These are phyloP conservation scores for Anarhynchus alexandrinus DNA, from an alignment of 2,113 vertebrate genomes.

Conservation along the genomic window DNA sequence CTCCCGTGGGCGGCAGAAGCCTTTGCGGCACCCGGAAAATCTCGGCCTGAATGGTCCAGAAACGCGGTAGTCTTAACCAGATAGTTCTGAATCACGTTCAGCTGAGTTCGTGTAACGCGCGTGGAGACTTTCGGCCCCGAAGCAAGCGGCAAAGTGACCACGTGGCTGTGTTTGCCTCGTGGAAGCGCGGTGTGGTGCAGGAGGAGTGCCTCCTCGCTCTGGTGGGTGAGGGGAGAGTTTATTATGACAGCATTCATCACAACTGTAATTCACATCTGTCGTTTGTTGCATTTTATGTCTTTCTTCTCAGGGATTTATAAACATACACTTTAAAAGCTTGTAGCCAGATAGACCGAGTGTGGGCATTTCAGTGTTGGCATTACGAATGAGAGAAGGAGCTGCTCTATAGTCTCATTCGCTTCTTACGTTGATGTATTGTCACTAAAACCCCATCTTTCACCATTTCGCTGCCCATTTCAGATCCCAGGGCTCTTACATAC, in stretches of 20 bases:
- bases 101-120: neutral
- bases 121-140: neutral
- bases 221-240: neutral
- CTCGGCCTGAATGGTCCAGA: neutral
- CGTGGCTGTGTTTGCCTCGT: neutral
- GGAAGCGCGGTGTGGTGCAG: neutral
- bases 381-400: neutral
- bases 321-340: neutral
- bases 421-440: neutral
- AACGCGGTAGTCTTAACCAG: neutral
- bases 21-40: neutral
- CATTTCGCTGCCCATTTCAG: neutral
- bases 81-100: neutral
- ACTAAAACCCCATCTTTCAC: neutral
- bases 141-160: neutral
- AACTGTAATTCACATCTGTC: conserved; percentile 3
- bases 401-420: neutral
- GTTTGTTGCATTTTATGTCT: conserved; percentile 19
- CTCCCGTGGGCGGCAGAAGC: neutral
- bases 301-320: conserved; percentile 10
- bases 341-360: neutral
- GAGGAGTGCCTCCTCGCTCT: neutral
- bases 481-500: neutral
- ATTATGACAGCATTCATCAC: neutral
- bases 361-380: neutral